Percentiles rank a stretch among this genome's conserved stretches.
Conservation (phyloP, 2,797 vertebrate species). For the Lycodopsis pacificus region DNA sequence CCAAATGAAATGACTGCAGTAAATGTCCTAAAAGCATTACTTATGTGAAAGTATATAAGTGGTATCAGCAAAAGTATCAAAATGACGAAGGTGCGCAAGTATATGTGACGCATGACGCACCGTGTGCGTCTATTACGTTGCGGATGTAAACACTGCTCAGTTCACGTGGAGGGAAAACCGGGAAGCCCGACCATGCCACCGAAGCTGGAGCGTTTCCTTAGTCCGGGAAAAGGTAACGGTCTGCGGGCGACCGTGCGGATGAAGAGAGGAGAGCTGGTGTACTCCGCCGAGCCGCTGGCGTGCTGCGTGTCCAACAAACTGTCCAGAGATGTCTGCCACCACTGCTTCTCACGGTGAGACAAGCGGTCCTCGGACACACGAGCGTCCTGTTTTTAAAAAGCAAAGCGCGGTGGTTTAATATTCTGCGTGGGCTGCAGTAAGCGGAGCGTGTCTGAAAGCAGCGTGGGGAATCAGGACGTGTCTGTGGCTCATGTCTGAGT, state of each 20-base stretch:
- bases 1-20: not conserved
- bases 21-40: no score
- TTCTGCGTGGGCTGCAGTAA: not conserved
- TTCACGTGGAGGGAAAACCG: constrained; percentile 45
- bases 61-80: no score
- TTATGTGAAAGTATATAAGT: no score
- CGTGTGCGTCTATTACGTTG: not conserved
- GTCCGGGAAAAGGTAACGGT: constrained; percentile 87
- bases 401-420: not conserved
- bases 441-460: no score
- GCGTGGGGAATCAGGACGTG: no score
- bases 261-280: constrained; percentile 84
- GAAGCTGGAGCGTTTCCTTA: constrained; percentile 85
- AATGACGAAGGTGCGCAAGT: not conserved
- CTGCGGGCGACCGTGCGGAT: constrained; percentile 77
- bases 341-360: constrained; percentile 89
- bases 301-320: constrained; percentile 82
- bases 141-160: constrained; percentile 70
- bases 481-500: not conserved
- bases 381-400: not conserved
- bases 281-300: constrained; percentile 83
- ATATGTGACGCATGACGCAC: constrained; percentile 60
- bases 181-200: constrained; percentile 71
- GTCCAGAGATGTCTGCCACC: constrained; percentile 84
- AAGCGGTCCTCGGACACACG: accelerated